These are phyloP conservation scores for Drosophila pseudotakahashii DNA, from an alignment of 2,888 invertebrate genomes.

Conservation along the genomic window DNA sequence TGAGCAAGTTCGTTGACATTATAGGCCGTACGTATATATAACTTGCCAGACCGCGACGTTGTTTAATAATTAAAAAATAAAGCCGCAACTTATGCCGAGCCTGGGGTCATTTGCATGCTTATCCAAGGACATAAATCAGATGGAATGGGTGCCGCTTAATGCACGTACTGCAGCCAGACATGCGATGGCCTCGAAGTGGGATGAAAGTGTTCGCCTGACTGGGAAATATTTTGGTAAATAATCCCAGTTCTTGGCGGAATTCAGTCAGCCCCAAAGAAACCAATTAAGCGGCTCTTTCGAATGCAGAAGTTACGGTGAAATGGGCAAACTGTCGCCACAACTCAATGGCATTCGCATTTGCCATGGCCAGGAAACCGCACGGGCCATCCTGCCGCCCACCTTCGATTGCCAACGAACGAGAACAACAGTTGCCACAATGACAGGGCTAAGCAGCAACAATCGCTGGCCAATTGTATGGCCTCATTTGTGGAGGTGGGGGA, in stretches of 20 bases:
- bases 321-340: conserved; percentile 30
- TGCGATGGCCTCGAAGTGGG: conserved; percentile 53
- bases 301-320: conserved; percentile 2
- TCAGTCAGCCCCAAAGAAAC: neutral
- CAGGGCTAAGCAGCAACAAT: conserved; percentile 48
- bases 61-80: conserved; percentile 66
- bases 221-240: conserved; percentile 5
- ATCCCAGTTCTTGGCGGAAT: neutral
- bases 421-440: conserved; percentile 33
- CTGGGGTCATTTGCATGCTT: conserved; percentile 65
- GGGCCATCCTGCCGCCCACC: conserved; percentile 38
- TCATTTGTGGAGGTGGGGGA: conserved; percentile 11
- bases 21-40: conserved; percentile 13
- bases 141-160: conserved; percentile 40
- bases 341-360: conserved; percentile 37
- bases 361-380: conserved; percentile 61
- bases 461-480: conserved; percentile 62
- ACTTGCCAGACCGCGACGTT: conserved; percentile 39
- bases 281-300: conserved; percentile 18
- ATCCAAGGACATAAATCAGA: conserved; percentile 48
- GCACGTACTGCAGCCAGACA: conserved; percentile 73
- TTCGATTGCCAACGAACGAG: conserved; percentile 52
- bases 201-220: neutral
- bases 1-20: conserved; percentile 59
- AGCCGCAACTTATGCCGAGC: conserved; percentile 28